Evolutionary conservation across 2,113 vertebrate species (phyloP).

Genomic region (Promerops cafer): DNA sequence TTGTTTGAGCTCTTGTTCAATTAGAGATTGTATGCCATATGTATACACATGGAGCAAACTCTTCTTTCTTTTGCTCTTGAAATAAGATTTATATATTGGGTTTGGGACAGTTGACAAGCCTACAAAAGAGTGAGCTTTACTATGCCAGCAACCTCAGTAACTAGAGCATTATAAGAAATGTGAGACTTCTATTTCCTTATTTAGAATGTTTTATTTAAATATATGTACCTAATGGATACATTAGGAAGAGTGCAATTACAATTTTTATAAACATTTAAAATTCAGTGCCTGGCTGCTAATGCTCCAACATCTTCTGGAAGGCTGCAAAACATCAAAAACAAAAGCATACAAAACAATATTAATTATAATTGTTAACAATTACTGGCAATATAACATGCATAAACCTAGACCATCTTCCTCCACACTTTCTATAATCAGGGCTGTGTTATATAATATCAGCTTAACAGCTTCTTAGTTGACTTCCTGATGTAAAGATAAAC

Average conservation of each 20-base stretch:
- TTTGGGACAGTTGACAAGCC: neutral
- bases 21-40: neutral
- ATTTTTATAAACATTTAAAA: neutral
- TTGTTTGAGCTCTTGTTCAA: constrained; percentile 11
- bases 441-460: constrained; percentile 50
- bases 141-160: neutral
- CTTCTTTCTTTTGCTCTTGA: neutral
- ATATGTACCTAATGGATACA: neutral
- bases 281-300: neutral
- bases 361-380: neutral
- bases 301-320: neutral
- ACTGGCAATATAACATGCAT: neutral
- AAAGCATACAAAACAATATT: neutral
- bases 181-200: neutral
- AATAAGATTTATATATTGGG: neutral
- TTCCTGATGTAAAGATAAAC: constrained; percentile 63
- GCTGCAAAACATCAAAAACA: neutral
- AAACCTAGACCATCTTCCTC: constrained; percentile 25
- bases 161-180: neutral
- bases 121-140: neutral
- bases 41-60: constrained; percentile 14
- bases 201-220: neutral
- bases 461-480: constrained; percentile 55
- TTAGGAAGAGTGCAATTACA: neutral
- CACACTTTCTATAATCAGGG: constrained; percentile 30